Evolutionary conservation across 2,113 vertebrate genomes (phyloP).

Genomic region (Lophotis ruficrista): DNA sequence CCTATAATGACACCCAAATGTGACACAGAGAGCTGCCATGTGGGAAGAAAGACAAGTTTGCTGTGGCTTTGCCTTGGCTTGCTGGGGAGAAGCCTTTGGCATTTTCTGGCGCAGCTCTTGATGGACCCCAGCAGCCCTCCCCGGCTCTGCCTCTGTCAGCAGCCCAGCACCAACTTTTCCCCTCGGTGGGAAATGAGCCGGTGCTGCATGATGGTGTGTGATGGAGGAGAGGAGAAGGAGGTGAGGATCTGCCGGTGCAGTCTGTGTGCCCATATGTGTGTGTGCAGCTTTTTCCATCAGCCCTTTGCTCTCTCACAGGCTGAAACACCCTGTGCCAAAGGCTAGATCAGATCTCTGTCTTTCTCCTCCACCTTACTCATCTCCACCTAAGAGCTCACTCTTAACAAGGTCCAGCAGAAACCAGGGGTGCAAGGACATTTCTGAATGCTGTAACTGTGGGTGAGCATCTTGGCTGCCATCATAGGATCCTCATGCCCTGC

Average conservation of each 20-base stretch:
- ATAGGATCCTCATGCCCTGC: fast-evolving
- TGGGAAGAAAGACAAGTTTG: not conserved
- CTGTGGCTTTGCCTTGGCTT: not conserved
- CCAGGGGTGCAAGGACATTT: not conserved
- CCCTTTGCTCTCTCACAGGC: not conserved
- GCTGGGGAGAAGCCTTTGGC: not conserved
- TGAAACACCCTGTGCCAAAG: not conserved
- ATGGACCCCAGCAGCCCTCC: not conserved
- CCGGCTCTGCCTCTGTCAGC: not conserved
- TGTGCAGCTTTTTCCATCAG: not conserved
- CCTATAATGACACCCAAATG: not conserved
- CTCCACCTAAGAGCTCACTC: not conserved
- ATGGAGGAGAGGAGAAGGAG: not conserved
- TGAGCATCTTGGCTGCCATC: not conserved
- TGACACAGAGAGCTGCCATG: not conserved
- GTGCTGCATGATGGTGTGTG: not conserved
- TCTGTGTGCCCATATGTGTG: not conserved
- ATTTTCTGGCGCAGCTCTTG: not conserved
- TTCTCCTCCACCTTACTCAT: not conserved
- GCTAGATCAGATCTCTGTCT: not conserved
- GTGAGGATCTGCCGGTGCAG: not conserved
- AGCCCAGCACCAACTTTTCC: not conserved
- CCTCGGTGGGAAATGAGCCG: not conserved
- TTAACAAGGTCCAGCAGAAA: not conserved
- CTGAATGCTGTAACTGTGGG: not conserved